Conservation (phyloP, 2,888 invertebrate genomes). For the Scelioninae gen. 1 region DNA sequence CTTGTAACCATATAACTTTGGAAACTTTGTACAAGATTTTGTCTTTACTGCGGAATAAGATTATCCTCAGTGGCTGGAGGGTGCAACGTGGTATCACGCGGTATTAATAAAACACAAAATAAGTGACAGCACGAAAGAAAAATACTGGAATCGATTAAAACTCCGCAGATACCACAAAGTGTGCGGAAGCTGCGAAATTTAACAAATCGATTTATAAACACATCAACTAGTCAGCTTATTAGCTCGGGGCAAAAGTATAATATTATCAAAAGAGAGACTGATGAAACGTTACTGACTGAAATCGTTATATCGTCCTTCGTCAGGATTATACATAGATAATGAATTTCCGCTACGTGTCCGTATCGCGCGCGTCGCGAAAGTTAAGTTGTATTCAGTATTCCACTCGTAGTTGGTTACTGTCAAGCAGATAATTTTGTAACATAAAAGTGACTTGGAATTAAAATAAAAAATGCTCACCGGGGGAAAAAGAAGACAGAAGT, state of each 20-base stretch:
- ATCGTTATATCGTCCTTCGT: conserved; percentile 71
- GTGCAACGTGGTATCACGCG: background rate
- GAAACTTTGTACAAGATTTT: conserved; percentile 16
- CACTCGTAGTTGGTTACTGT: background rate
- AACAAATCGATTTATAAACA: conserved; percentile 81
- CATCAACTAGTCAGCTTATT: conserved; percentile 78
- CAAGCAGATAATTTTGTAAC: background rate
- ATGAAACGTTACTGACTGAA: conserved; percentile 76
- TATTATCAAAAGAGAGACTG: conserved; percentile 69
- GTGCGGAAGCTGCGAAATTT: conserved; percentile 73
- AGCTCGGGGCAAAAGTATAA: conserved; percentile 72
- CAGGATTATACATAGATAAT: conserved; percentile 31
- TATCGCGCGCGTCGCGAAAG: conserved; percentile 1
- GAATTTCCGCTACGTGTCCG: conserved; percentile 25
- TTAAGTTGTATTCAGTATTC: conserved; percentile 14
- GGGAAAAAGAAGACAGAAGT: background rate
- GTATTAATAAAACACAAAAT: conserved; percentile 37
- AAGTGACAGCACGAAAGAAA: conserved; percentile 36
- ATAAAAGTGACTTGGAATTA: background rate
- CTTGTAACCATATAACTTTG: conserved; percentile 1
- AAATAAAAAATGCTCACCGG: too few species aligned
- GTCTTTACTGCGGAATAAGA: conserved; percentile 62
- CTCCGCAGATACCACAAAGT: conserved; percentile 25
- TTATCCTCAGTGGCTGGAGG: conserved; percentile 63
- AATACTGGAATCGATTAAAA: conserved; percentile 55